Evolutionary conservation across 2,888 invertebrate species (phyloP).

Genomic region (Clusia tigrina): DNA sequence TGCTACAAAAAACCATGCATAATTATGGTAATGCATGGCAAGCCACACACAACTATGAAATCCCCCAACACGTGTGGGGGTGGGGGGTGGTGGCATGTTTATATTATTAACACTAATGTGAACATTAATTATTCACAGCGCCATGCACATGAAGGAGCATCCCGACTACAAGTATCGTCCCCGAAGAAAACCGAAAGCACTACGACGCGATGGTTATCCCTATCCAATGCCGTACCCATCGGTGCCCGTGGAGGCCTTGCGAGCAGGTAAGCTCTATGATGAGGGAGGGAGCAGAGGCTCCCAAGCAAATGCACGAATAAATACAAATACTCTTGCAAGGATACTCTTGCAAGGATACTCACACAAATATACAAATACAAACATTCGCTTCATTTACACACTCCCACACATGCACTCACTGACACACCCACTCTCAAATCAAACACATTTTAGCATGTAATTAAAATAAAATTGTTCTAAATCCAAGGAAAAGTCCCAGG

Average conservation of each 20-base stretch:
- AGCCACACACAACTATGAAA: neutral
- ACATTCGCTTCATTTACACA: too few relatives aligned
- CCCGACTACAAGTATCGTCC: constrained; percentile 95
- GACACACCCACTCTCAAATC: too few relatives aligned
- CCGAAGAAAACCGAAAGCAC: constrained; percentile 85
- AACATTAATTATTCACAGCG: constrained; percentile 65
- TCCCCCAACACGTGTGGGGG: too few relatives aligned
- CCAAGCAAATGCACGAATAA: neutral
- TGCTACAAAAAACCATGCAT: neutral
- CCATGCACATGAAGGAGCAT: constrained; percentile 95
- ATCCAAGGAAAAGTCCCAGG: too few relatives aligned
- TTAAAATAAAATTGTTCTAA: constrained; percentile 16
- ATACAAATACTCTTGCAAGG: too few relatives aligned
- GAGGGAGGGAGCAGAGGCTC: neutral
- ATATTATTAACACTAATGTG: neutral
- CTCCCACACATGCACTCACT: too few relatives aligned
- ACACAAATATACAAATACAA: too few relatives aligned
- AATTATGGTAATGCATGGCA: neutral
- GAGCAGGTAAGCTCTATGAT: constrained; percentile 77
- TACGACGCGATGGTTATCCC: constrained; percentile 89
- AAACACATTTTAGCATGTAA: constrained; percentile 10
- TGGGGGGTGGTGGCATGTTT: too few relatives aligned
- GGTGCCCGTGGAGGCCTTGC: constrained; percentile 86
- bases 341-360: too few relatives aligned
- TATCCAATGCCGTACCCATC: constrained; percentile 93